Evolutionary conservation across 2,888 invertebrate genomes (phyloP), one percentile per base, ranked within the genome.

Genomic region (Polia nebulosa): DNA sequence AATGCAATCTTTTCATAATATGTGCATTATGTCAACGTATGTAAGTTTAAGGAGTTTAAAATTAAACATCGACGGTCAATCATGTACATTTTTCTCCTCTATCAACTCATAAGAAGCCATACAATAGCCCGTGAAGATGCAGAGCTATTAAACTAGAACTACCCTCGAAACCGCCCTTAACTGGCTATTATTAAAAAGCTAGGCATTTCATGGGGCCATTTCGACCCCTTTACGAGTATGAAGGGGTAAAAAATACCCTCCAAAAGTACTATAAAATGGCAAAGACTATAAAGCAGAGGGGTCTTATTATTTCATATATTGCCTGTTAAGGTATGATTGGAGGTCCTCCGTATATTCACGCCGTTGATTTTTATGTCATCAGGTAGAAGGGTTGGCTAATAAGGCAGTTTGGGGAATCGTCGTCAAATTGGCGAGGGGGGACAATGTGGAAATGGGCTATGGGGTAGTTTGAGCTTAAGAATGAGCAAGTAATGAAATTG

Each of bases 351-450:
- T 80, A 70, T 80, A 74, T 72, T 74, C 79, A 66, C 71, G 34
- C 73, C 83, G 77, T 87, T 86, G 83, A 76, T 73, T 88, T 87
- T 89, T 87, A 88, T 85, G 81, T 80, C 69, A 68, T 63, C 80
- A 74, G 81, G 72, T 79, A 68, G 72, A 80, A 72, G 74, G 77
- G 73, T 64, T 44, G 15, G 32, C 45, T 82, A 76, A 85, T 81
- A 78, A 71, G 66, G 64, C 6, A 13, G n/a, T 73, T 68, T 45
- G 53, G 41, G 52, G 34, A 39, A 60, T 55, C 11, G 27, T 32
- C n/a, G 49, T 44, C 66, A 59, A 78, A 62, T 57, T 76, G 41
- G 9, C 1, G 49, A 27, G n/a, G 13, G n/a, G 51, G 27, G 22
- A 34, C 25, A 32, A 47, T 55, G 47, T 64, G 13, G 3, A 25